phyloP scores from a whole-genome alignment of 2,888 invertebrate genomes.

The Drosophila aldrichi region DNA sequence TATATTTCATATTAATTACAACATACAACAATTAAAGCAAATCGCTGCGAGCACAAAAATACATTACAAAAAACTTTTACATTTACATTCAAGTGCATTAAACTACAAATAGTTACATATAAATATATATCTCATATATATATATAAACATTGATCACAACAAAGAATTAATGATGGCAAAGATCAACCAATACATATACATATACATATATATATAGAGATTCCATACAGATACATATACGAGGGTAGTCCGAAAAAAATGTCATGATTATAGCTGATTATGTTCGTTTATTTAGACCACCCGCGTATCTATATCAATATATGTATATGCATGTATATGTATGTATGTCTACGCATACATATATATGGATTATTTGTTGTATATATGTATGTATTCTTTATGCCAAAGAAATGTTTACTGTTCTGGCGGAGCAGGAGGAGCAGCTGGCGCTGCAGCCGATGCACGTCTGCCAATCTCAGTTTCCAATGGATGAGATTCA shows the following conservation, averaged over 20 bases:
- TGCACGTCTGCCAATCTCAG: constrained; percentile 54
- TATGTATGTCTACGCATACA: not conserved
- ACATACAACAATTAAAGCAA: constrained; percentile 59
- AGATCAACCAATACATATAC: not conserved
- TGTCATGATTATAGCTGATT: not conserved
- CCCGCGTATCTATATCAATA: not conserved
- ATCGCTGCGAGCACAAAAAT: constrained; percentile 51
- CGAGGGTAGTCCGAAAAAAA: not conserved
- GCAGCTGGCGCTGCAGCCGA: constrained; percentile 38
- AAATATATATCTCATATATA: constrained; percentile 22
- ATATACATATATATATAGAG: not conserved
- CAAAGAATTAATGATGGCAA: constrained; percentile 22
- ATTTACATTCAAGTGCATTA: constrained; percentile 4
- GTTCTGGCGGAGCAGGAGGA: constrained; percentile 39
- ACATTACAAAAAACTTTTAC: constrained; percentile 14
- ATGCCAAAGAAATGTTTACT: constrained; percentile 13
- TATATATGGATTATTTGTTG: not conserved
- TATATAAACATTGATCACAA: constrained; percentile 50
- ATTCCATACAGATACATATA: not conserved
- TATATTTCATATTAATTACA: constrained; percentile 51
- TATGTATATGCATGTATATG: not conserved
- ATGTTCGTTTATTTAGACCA: not conserved
- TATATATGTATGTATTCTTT: not conserved
- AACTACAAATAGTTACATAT: constrained; percentile 4
- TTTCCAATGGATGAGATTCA: constrained; percentile 23